Percentiles rank a stretch among this genome's conserved stretches.
Evolutionary conservation across 2,797 vertebrate genomes (phyloP).

Genomic region (Myripristis murdjan): DNA sequence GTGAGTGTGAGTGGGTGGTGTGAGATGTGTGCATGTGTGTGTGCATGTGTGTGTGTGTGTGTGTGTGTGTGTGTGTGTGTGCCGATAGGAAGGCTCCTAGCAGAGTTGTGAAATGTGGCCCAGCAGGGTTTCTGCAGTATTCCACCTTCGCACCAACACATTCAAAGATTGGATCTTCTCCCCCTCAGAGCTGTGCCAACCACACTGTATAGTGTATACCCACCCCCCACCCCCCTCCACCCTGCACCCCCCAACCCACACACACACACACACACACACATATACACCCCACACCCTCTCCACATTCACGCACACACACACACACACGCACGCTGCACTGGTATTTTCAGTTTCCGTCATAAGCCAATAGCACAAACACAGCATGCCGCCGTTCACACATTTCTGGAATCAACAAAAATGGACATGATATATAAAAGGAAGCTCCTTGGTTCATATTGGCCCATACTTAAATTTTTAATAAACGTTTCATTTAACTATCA

Average conservation of each 20-base stretch:
- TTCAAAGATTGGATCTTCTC: slow-evolving; percentile 60
- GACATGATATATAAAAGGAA: too few relatives aligned
- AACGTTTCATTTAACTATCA: too few relatives aligned
- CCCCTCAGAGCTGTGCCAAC: slow-evolving; percentile 11
- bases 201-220: too few relatives aligned
- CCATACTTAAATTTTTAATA: too few relatives aligned
- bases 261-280: slow-evolving; percentile 16
- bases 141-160: slow-evolving; percentile 47
- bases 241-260: slow-evolving; percentile 18
- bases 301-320: too few relatives aligned
- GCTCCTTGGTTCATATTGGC: slow-evolving; percentile 4
- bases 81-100: too few relatives aligned
- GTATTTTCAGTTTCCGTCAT: slow-evolving; percentile 44
- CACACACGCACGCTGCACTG: not conserved
- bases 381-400: too few relatives aligned
- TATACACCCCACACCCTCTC: not conserved
- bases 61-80: slow-evolving; percentile 34
- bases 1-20: slow-evolving; percentile 31
- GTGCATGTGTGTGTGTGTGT: slow-evolving; percentile 32
- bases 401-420: too few relatives aligned
- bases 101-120: slow-evolving; percentile 51
- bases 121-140: slow-evolving; percentile 53
- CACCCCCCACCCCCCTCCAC: too few relatives aligned
- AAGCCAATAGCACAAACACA: slow-evolving; percentile 55
- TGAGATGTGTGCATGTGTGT: slow-evolving; percentile 26